A percentile compares a stretch with the other conserved stretches of the same genome.
Conservation (phyloP, 2,797 vertebrate genomes). For the Gymnodraco acuticeps region DNA sequence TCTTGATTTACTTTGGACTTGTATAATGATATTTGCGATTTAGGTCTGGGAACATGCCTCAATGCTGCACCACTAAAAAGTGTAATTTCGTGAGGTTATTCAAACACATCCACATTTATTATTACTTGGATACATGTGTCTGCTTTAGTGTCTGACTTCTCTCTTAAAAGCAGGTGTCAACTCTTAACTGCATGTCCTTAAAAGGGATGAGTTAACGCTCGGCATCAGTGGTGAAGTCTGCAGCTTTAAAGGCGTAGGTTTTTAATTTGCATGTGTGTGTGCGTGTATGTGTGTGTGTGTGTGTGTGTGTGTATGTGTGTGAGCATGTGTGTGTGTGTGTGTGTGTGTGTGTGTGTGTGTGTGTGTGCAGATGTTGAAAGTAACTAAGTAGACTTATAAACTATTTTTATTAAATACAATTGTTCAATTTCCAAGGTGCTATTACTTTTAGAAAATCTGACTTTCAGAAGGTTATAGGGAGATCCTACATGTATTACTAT, state of each 20-base stretch:
- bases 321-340: background rate
- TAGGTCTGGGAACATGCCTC: background rate
- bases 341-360: background rate
- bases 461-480: no score
- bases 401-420: no score
- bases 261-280: conserved; percentile 30
- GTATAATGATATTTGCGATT: background rate
- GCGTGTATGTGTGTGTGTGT: background rate
- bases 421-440: background rate
- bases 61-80: background rate
- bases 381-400: conserved; percentile 14
- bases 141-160: conserved; percentile 21
- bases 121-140: conserved; percentile 28
- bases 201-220: conserved; percentile 68
- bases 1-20: conserved; percentile 15
- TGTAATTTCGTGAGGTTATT: conserved; percentile 1
- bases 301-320: background rate
- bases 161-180: conserved; percentile 50
- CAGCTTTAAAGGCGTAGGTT: conserved; percentile 38
- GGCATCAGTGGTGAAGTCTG: conserved; percentile 29
- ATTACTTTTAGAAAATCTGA: no score
- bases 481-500: no score
- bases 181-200: conserved; percentile 68
- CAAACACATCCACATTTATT: conserved; percentile 15
- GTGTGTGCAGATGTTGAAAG: conserved; percentile 22